Conservation (phyloP, 2,113 vertebrate species). For the Oxygymnocypris stewartii region DNA sequence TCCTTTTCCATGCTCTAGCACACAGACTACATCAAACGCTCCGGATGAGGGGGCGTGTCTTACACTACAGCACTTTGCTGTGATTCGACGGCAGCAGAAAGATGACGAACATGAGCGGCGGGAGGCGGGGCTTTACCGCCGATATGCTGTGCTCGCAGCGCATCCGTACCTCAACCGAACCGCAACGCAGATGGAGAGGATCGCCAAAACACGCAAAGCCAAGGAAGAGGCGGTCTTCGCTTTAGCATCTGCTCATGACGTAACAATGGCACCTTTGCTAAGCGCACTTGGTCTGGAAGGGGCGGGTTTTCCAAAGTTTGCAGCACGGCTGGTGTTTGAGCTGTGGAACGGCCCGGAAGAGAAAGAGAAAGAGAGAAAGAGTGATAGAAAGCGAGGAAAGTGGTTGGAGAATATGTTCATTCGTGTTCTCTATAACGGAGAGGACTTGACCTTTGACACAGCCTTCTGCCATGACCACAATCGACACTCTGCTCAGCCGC, state of each 20-base stretch:
- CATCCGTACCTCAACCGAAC: conserved; percentile 92
- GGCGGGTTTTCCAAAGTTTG: conserved; percentile 90
- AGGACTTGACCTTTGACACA: conserved; percentile 92
- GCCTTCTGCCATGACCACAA: conserved; percentile 84
- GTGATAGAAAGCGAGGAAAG: conserved; percentile 52
- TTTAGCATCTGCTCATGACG: conserved; percentile 92
- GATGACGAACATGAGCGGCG: conserved; percentile 87
- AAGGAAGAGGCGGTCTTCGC: conserved; percentile 76
- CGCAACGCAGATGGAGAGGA: conserved; percentile 78
- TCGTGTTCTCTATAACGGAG: conserved; percentile 90
- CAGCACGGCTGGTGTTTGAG: conserved; percentile 93
- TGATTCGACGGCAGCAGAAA: conserved; percentile 90
- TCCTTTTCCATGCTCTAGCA: conserved; percentile 84
- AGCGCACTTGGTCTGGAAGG: conserved; percentile 89
- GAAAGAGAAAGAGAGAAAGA: conserved; percentile 41
- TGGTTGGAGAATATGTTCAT: conserved; percentile 79
- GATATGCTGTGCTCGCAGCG: conserved; percentile 86
- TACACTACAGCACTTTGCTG: conserved; percentile 84
- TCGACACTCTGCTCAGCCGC: conserved; percentile 74
- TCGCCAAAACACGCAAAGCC: conserved; percentile 67
- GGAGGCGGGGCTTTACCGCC: conserved; percentile 82
- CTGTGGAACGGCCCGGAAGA: conserved; percentile 82
- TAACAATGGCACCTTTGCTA: conserved; percentile 91
- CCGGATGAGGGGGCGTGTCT: conserved; percentile 76
- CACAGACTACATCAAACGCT: conserved; percentile 30